Conservation (phyloP, 2,797 vertebrate genomes). For the Melanotaenia nigrans region DNA sequence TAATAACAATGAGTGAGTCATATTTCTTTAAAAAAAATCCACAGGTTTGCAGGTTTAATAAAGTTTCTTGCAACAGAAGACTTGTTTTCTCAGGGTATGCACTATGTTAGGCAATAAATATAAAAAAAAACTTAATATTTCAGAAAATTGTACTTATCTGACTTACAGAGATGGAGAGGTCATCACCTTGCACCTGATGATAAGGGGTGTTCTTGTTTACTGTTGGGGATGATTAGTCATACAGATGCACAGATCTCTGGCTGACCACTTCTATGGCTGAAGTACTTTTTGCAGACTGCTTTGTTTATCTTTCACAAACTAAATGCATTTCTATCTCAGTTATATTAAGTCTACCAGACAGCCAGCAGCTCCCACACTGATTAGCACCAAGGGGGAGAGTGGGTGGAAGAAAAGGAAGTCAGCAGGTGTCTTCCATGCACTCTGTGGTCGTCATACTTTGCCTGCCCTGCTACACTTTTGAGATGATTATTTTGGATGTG, state of each 20-base stretch:
- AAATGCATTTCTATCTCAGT: conserved; percentile 39
- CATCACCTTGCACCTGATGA: not conserved
- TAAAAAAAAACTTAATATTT: not conserved
- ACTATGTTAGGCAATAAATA: not conserved
- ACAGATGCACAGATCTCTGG: not conserved
- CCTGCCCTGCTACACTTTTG: conserved; percentile 32
- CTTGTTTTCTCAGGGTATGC: not conserved
- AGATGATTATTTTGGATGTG: conserved; percentile 50
- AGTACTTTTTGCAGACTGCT: not conserved
- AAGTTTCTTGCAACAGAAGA: no score
- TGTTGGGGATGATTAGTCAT: not conserved
- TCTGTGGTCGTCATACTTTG: conserved; percentile 33
- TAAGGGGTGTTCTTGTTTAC: not conserved
- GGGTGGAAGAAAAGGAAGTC: conserved; percentile 37
- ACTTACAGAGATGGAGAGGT: not conserved
- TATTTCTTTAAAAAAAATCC: no score
- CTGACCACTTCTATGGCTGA: not conserved
- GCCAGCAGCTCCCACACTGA: conserved; percentile 58
- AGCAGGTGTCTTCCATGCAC: conserved; percentile 57
- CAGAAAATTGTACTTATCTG: not conserved
- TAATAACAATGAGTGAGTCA: no score
- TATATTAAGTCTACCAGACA: conserved; percentile 44
- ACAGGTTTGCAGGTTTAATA: no score
- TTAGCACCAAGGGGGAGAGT: conserved; percentile 53
- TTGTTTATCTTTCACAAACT: conserved; percentile 15